Base-by-base conservation (phyloP, 2,888 invertebrate species). In the Bhutanitis thaidina region DNA sequence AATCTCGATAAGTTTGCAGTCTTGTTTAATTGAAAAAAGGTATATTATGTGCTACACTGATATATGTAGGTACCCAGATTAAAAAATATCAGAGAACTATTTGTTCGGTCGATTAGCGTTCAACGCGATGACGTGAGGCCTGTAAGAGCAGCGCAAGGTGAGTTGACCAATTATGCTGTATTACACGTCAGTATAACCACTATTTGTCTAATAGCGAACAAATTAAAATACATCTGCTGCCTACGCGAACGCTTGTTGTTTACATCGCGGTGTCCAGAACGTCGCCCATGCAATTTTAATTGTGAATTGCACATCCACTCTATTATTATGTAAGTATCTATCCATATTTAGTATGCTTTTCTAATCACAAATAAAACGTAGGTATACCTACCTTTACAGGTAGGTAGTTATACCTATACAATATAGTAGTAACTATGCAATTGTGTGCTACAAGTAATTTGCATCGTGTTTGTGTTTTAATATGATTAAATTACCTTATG, bases 101-200 rank as follows among this genome's bases (percentile, higher is more conserved):
- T 80, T 80, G 74, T 70, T 70, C 67, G 64, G 67, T 58, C 61
- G 73, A 76, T 83, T 78, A 80, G 72, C 73, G 69, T 59, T 61
- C 53, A 63, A 58, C 61, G 61, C 60, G 71, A 75, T 84, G 82
- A 84, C 80, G 82, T 65, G 73, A 72, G 62, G 64, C 65, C 61
- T 61, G 62, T 62, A 67, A 69, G 64, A 70, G 62, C 66, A 64
- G 65, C 68, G 72, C 74, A 77, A 80, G 74, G 73, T 77, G 69
- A 78, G 64, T 60, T 72, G 68, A 72, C 67, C 72, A 74, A 77
- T 77, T 74, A 71, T 60, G 65, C 60, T 65, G 67, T 68, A 69
- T 51, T 38, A 47, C 43, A 41, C 47, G 40, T 47, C 16, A 10
- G 36, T 30, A 27, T 34, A 32, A 32, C 32, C 20, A 40, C 46